Conservation (phyloP, 2,797 vertebrate species). For the Bufotes viridis region DNA sequence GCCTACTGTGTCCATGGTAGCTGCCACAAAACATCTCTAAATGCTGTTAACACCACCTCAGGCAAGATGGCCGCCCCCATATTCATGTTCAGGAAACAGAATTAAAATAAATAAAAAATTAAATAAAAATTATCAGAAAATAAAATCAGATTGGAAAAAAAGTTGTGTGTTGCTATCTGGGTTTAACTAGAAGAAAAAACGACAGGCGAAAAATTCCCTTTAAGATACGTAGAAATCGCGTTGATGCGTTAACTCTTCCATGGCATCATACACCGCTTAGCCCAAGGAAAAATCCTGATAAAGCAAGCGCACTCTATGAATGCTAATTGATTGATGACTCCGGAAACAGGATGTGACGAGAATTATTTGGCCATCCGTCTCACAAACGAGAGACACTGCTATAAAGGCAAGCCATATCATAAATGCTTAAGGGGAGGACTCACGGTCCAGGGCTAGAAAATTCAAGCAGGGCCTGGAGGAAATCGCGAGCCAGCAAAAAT, state of each 20-base stretch:
- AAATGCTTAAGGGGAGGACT: conserved; percentile 46
- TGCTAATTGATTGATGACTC: conserved; percentile 55
- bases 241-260: conserved; percentile 10
- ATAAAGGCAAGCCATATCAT: conserved; percentile 34
- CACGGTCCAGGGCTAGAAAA: conserved; percentile 53
- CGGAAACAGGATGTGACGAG: conserved; percentile 53
- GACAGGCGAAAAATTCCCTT: no score
- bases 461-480: conserved; percentile 50
- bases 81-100: no score
- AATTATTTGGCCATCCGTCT: conserved; percentile 45
- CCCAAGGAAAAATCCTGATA: conserved; percentile 17
- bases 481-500: conserved; percentile 56
- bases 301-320: conserved; percentile 23
- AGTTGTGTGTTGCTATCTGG: no score
- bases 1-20: no score
- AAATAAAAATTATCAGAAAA: no score
- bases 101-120: no score
- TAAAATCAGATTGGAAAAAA: no score
- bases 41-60: no score
- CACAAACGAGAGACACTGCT: conserved; percentile 36
- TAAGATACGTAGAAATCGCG: background rate
- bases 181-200: background rate
- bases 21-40: no score
- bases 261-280: background rate
- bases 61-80: no score